Evolutionary conservation across 2,797 vertebrate species (phyloP).

Genomic region (Onychomys arenicola): DNA sequence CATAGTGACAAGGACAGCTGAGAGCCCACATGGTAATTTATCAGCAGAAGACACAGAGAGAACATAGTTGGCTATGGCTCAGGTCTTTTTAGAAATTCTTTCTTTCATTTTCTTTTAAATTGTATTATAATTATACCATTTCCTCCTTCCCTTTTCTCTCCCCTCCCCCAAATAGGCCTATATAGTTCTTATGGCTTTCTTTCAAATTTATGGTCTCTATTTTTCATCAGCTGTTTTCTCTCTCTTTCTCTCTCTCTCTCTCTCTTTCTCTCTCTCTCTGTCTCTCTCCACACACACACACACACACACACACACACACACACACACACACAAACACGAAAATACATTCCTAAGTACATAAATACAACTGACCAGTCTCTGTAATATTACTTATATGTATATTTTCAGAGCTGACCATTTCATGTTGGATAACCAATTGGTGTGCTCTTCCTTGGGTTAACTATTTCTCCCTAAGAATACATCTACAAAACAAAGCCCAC

Average conservation of each 20-base stretch:
- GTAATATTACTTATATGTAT: background rate
- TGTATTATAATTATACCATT: background rate
- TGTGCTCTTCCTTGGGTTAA: background rate
- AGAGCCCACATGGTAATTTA: too few relatives aligned
- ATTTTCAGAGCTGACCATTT: background rate
- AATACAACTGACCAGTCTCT: background rate
- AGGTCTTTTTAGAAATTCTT: background rate
- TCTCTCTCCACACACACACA: too few relatives aligned
- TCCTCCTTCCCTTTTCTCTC: background rate
- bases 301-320: background rate
- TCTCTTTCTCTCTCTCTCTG: too few relatives aligned
- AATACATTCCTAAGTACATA: background rate
- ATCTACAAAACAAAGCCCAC: background rate
- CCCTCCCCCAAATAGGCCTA: background rate
- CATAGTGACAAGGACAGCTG: background rate
- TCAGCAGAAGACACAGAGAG: background rate
- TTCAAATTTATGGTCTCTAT: background rate
- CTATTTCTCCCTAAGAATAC: background rate
- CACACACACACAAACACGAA: background rate
- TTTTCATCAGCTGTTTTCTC: background rate
- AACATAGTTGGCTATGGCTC: background rate
- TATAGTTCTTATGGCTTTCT: background rate
- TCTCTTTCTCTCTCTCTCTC: too few relatives aligned
- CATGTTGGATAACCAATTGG: background rate
- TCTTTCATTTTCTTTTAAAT: background rate